Conservation (phyloP, 2,797 vertebrate species). For the Melanotaenia maccullochi region DNA sequence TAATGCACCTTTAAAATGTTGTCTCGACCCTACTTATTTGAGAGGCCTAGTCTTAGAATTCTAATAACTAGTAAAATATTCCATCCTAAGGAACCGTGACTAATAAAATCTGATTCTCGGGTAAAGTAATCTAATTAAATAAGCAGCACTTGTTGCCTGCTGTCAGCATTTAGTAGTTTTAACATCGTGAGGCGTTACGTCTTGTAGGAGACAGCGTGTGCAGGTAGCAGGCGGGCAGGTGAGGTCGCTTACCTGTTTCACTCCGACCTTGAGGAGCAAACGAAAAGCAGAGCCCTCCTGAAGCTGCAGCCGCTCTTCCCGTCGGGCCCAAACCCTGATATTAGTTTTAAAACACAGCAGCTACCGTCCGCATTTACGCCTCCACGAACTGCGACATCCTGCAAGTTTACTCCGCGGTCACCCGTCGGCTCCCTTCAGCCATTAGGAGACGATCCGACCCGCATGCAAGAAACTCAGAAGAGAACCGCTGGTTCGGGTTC, state of each 20-base stretch:
- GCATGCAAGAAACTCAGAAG: not conserved
- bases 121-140: not conserved
- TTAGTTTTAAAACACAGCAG: not conserved
- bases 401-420: conserved; percentile 26
- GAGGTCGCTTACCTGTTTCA: conserved; percentile 61
- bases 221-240: conserved; percentile 47
- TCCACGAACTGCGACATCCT: conserved; percentile 50
- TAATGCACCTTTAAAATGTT: conserved; percentile 6
- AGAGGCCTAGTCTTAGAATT: not conserved
- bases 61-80: not conserved
- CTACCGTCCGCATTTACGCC: conserved; percentile 17
- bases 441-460: conserved; percentile 20
- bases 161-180: not conserved
- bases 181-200: too few relatives aligned
- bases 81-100: too few relatives aligned
- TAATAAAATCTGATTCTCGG: not conserved
- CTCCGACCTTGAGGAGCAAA: conserved; percentile 49
- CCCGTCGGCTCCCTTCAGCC: conserved; percentile 33
- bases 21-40: not conserved
- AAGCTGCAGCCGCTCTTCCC: not conserved
- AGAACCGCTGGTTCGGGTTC: not conserved
- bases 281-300: not conserved
- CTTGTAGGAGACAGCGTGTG: conserved; percentile 19
- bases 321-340: not conserved
- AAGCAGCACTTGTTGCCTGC: conserved; percentile 1